These are phyloP conservation scores for Sinella curviseta DNA, from an alignment of 1,140 invertebrate species.

Conservation along the genomic window DNA sequence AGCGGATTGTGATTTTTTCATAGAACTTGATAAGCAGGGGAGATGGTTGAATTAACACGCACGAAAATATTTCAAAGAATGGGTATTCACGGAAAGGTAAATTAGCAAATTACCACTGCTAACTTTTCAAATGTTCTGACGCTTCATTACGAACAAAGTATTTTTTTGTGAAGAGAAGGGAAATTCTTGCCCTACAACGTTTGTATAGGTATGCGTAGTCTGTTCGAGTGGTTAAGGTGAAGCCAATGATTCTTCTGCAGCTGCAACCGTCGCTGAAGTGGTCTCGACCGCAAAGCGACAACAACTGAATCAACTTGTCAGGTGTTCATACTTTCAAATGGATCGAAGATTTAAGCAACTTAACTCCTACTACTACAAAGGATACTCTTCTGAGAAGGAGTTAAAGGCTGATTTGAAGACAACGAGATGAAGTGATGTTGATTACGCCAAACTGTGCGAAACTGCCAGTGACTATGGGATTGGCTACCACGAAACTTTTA, in stretches of 20 bases:
- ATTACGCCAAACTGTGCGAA: not conserved
- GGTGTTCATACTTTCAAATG: slow-evolving; percentile 23
- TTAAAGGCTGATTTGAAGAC: not conserved
- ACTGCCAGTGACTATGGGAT: not conserved
- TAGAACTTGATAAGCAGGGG: no score
- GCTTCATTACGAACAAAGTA: no score
- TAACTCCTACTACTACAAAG: not conserved
- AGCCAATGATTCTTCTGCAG: not conserved
- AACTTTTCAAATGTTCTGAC: no score
- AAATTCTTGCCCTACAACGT: no score
- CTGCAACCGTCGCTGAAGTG: not conserved
- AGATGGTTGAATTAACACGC: no score
- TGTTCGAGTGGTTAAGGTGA: not conserved
- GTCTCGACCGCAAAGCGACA: slow-evolving; percentile 1
- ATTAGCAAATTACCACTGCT: no score
- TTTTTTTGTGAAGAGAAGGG: no score
- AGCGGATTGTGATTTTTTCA: no score
- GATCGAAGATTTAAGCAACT: not conserved
- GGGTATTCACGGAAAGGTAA: no score
- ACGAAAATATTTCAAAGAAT: no score
- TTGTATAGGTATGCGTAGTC: no score
- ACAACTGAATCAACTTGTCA: slow-evolving; percentile 4
- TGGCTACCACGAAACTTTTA: slow-evolving; percentile 1
- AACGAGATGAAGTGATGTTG: slow-evolving; percentile 1
- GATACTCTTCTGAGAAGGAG: not conserved